Percentiles rank a stretch among this genome's conserved stretches.
Evolutionary conservation across 2,888 invertebrate species (phyloP).

Genomic region (Paralinhomoeus sp.): DNA sequence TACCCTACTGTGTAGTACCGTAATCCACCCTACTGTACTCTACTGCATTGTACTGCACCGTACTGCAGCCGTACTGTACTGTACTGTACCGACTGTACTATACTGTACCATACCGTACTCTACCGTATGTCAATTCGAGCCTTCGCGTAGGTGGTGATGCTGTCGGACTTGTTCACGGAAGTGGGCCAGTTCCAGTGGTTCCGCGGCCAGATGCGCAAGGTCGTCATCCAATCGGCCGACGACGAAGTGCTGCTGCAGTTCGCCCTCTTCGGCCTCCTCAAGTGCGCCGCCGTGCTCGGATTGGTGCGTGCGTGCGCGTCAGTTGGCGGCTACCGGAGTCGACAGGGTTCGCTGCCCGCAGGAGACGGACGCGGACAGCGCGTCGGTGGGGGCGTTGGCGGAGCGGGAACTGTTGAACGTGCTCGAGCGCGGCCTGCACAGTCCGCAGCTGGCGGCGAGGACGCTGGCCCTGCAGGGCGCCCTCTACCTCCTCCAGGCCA

Average conservation of each 20-base stretch:
- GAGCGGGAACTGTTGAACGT: neutral
- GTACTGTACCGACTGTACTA: too few species aligned
- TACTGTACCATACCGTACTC: too few species aligned
- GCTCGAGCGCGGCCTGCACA: constrained; percentile 34
- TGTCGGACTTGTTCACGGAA: constrained; percentile 48
- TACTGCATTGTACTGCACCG: too few species aligned
- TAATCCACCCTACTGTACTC: too few species aligned
- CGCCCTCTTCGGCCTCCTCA: constrained; percentile 42
- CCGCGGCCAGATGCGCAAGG: constrained; percentile 44
- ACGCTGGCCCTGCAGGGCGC: constrained; percentile 43
- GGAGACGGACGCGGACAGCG: too few species aligned
- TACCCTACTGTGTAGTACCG: too few species aligned
- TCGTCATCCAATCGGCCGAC: constrained; percentile 43
- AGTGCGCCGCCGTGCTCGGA: constrained; percentile 41
- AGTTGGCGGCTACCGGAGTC: too few species aligned
- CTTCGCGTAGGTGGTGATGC: constrained; percentile 36
- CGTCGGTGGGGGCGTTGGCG: too few species aligned
- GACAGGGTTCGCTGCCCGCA: too few species aligned
- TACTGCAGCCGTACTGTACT: too few species aligned
- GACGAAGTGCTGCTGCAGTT: constrained; percentile 54
- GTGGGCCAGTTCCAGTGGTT: constrained; percentile 55
- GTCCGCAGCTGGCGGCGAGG: constrained; percentile 40
- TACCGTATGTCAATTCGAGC: too few species aligned
- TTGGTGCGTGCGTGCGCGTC: constrained; percentile 26
- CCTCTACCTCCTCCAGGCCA: constrained; percentile 41